Conservation (phyloP, 2,113 vertebrate genomes). For the Cyprinodon variegatus region DNA sequence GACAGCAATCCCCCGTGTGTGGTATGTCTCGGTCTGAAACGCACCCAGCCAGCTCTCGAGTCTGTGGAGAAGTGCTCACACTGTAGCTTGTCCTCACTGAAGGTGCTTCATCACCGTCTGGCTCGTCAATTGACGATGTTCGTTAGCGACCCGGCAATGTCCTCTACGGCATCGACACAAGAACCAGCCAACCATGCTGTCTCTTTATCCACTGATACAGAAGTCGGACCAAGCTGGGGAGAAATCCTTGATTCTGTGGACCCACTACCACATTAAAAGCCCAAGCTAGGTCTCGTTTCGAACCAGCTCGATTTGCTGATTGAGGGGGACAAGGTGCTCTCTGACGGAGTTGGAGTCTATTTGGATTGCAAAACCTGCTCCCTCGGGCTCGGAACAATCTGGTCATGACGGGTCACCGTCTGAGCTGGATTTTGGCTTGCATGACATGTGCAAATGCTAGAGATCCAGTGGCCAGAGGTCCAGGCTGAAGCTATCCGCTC, state of each 20-base stretch:
- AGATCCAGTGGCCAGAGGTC: no score
- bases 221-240: not conserved
- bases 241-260: not conserved
- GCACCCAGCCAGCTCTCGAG: not conserved
- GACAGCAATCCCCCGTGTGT: not conserved
- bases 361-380: no score
- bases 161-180: not conserved
- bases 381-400: no score
- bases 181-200: not conserved
- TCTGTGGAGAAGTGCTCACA: not conserved
- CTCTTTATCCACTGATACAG: not conserved
- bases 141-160: no score
- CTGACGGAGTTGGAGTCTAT: no score
- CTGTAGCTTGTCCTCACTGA: not conserved
- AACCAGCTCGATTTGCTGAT: not conserved
- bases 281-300: not conserved
- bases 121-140: not conserved
- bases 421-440: no score
- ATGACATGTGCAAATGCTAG: no score
- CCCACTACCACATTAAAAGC: not conserved
- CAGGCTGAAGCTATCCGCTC: no score
- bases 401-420: no score
- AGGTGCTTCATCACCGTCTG: not conserved
- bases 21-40: not conserved
- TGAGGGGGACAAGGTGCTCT: no score